These are phyloP conservation scores for Gambusia yucatana DNA, from an alignment of 2,797 vertebrate species.

Conservation along the genomic window DNA sequence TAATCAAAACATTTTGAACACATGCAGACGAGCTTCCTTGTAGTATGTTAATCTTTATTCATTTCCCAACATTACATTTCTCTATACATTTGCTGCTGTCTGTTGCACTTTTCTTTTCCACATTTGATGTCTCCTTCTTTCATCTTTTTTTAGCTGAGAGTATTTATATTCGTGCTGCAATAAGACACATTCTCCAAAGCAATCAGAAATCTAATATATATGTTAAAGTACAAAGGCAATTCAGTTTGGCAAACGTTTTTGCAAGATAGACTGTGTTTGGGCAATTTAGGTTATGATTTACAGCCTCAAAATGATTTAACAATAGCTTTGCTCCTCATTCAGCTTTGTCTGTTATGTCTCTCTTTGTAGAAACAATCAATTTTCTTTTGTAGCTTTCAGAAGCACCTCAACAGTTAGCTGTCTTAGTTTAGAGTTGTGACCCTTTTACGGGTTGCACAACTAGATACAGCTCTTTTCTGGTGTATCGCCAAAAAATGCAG, in stretches of 20 bases:
- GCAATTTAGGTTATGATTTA: neutral
- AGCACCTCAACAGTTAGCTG: neutral
- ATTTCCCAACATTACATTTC: neutral
- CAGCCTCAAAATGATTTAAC: neutral
- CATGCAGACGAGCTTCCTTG: neutral
- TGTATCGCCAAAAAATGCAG: neutral
- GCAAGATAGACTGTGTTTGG: neutral
- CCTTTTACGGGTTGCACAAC: neutral
- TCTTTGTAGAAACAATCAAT: neutral
- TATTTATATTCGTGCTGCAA: neutral
- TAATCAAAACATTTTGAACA: neutral
- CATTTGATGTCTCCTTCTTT: neutral
- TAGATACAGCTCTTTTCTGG: neutral
- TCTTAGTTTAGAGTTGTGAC: neutral
- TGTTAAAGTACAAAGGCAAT: neutral
- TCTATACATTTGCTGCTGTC: neutral
- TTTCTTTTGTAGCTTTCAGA: neutral
- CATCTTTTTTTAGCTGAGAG: neutral
- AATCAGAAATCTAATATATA: constrained; percentile 1
- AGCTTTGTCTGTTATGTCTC: neutral
- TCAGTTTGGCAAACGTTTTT: neutral
- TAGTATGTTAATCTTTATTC: neutral
- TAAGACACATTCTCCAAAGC: neutral
- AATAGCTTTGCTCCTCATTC: neutral
- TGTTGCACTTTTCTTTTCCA: neutral